Evolutionary conservation across 1,140 invertebrate species (phyloP).

Genomic region (Heliothis virescens): DNA sequence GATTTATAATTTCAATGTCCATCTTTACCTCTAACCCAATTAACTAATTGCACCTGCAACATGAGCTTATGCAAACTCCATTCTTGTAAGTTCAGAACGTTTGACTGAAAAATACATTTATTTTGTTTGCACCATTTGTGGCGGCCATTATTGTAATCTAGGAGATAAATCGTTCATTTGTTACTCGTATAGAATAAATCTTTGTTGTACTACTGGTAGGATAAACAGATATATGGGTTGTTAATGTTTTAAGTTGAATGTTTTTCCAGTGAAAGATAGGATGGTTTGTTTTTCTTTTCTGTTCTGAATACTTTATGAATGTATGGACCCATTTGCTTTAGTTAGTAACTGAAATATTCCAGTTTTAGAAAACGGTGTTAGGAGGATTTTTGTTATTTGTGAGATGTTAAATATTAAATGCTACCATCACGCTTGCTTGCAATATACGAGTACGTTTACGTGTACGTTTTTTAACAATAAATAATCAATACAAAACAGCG

Average conservation of each 20-base stretch:
- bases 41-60: neutral
- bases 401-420: too few species aligned
- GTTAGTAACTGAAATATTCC: too few species aligned
- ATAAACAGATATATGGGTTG: constrained; percentile 27
- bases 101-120: constrained; percentile 21
- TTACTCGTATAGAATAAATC: constrained; percentile 41
- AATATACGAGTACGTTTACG: too few species aligned
- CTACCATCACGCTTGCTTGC: too few species aligned
- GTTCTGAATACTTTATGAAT: neutral
- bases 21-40: too few species aligned
- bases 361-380: too few species aligned
- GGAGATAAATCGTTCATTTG: constrained; percentile 52
- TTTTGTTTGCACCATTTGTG: constrained; percentile 43
- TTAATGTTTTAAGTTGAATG: constrained; percentile 28
- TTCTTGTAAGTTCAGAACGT: neutral
- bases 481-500: too few species aligned
- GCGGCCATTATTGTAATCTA: constrained; percentile 49
- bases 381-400: too few species aligned
- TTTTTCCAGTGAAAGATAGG: neutral
- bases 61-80: neutral
- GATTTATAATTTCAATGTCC: neutral
- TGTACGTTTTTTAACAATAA: too few species aligned
- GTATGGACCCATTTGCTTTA: too few species aligned
- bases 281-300: neutral
- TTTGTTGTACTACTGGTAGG: neutral